phyloP scores from a whole-genome alignment of 2,888 invertebrate genomes.

The Atrina japonica region DNA sequence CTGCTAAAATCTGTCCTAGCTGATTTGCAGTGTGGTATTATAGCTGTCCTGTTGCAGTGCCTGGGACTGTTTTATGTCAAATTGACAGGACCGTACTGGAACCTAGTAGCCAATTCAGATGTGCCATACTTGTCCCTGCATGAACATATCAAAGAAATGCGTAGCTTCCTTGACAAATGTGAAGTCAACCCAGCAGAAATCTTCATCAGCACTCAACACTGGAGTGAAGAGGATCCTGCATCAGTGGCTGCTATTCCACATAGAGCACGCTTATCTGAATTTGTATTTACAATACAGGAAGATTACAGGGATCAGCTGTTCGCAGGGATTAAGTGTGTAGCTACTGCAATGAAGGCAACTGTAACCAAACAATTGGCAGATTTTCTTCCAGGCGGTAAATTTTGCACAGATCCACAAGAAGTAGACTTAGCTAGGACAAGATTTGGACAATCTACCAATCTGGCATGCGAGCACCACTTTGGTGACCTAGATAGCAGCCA shows the following conservation, averaged over 20 bases:
- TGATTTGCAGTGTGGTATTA: conserved; percentile 31
- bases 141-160: conserved; percentile 15
- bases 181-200: conserved; percentile 3
- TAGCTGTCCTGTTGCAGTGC: conserved; percentile 37
- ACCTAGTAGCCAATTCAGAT: conserved; percentile 22
- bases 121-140: conserved; percentile 44
- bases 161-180: conserved; percentile 21
- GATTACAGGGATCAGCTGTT: conserved; percentile 18
- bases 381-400: conserved; percentile 47
- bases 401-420: neutral
- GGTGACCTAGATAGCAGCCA: conserved; percentile 13
- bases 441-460: conserved; percentile 30
- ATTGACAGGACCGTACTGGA: conserved; percentile 53
- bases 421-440: conserved; percentile 32
- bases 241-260: conserved; percentile 9
- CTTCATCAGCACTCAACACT: neutral
- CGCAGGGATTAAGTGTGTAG: conserved; percentile 13
- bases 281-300: neutral
- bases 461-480: conserved; percentile 12
- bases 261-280: neutral
- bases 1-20: conserved; percentile 40
- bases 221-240: neutral
- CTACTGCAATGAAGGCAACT: conserved; percentile 27
- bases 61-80: conserved; percentile 43
- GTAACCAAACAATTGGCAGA: conserved; percentile 46